Evolutionary conservation across 37 sponge, comb jelly and placozoan species (phyloP).

Genomic region (Haliclona indistincta): DNA sequence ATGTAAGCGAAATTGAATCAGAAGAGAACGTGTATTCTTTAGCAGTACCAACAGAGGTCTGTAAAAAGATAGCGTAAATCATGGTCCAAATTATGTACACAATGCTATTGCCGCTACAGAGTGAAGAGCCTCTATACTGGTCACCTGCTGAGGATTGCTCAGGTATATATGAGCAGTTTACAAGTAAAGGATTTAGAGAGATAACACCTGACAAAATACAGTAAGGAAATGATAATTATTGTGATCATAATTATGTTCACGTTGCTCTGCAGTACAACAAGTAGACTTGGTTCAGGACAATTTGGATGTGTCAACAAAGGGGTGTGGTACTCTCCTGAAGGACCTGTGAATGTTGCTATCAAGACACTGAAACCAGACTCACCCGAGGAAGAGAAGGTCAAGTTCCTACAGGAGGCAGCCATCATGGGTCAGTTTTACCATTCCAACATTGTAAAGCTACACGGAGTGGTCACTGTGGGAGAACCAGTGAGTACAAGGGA

Average conservation of each 20-base stretch:
- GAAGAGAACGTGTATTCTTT: no score
- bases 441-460: conserved; percentile 63
- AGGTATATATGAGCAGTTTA: conserved; percentile 48
- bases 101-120: no score
- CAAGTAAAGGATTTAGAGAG: conserved; percentile 10
- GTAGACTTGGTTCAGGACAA: conserved; percentile 58
- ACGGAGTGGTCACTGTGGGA: conserved; percentile 55
- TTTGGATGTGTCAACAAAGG: conserved; percentile 62
- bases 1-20: no score
- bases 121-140: conserved; percentile 13
- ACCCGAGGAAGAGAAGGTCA: conserved; percentile 30
- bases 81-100: no score
- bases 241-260: no score
- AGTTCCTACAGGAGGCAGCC: conserved; percentile 75
- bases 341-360: conserved; percentile 43
- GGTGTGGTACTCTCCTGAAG: conserved; percentile 26
- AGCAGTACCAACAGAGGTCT: no score
- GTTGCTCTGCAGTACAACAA: neutral
- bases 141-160: conserved; percentile 36
- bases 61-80: no score
- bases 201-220: conserved; percentile 3
- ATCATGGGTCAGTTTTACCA: conserved; percentile 78
- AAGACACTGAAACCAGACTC: conserved; percentile 39
- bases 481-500: conserved; percentile 46
- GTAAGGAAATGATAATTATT: conserved; percentile 19